phyloP scores from a whole-genome alignment of 2,797 vertebrate species.

The Pipistrellus kuhlii region DNA sequence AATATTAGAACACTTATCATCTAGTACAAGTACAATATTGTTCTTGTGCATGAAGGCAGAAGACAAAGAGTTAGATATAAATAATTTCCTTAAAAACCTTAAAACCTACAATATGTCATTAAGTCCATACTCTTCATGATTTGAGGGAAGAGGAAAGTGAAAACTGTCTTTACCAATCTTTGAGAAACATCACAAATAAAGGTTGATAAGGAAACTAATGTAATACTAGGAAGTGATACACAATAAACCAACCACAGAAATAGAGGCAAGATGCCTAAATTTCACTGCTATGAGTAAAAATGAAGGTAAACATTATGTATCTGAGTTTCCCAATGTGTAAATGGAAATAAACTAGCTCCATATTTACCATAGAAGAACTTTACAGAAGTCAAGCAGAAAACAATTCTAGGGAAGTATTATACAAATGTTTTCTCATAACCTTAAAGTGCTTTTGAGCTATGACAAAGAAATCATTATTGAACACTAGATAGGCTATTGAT shows the following conservation, averaged over 20 bases:
- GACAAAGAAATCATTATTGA: slow-evolving; percentile 53
- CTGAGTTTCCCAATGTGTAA: slow-evolving; percentile 17
- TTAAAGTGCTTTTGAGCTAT: background rate
- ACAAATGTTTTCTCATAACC: slow-evolving; percentile 18
- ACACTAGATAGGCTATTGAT: background rate
- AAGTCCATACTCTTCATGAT: background rate
- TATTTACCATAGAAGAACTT: slow-evolving; percentile 35
- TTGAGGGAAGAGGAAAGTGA: background rate
- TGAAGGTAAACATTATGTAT: background rate
- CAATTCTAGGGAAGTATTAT: slow-evolving; percentile 23
- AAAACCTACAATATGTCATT: background rate
- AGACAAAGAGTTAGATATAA: background rate
- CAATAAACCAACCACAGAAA: background rate
- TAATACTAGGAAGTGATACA: background rate
- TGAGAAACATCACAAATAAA: slow-evolving; percentile 49
- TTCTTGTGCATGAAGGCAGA: background rate
- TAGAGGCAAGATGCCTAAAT: background rate
- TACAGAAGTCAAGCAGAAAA: slow-evolving; percentile 9
- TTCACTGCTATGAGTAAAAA: slow-evolving; percentile 45
- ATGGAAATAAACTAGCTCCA: slow-evolving; percentile 52
- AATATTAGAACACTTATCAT: background rate
- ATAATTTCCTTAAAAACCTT: slow-evolving; percentile 21
- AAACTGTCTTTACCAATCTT: slow-evolving; percentile 34
- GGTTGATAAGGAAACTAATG: background rate
- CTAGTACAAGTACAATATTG: background rate